Percentiles rank a stretch among this genome's conserved stretches.
phyloP scores from a whole-genome alignment of 2,888 invertebrate genomes.

The Diloba caeruleocephala region DNA sequence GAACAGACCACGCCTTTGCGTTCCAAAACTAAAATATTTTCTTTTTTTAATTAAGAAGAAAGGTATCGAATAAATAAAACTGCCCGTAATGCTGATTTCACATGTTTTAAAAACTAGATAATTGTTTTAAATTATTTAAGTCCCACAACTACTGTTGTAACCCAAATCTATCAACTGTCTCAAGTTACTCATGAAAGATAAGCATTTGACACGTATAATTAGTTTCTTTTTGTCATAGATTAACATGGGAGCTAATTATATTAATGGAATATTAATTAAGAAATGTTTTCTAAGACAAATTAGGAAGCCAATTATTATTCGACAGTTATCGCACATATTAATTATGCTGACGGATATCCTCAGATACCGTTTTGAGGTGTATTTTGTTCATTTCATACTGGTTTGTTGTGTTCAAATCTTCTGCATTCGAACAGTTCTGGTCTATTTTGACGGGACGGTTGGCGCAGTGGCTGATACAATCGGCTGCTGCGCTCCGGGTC shows the following conservation, averaged over 20 bases:
- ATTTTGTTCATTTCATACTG: background rate
- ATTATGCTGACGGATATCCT: slow-evolving; percentile 42
- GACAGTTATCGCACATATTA: slow-evolving; percentile 40
- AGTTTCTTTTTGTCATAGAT: slow-evolving; percentile 30
- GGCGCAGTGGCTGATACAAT: no score
- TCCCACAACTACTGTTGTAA: slow-evolving; percentile 11
- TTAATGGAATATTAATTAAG: slow-evolving; percentile 45
- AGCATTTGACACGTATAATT: slow-evolving; percentile 29
- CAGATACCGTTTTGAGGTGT: slow-evolving; percentile 31
- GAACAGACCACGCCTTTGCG: no score
- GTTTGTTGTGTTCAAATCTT: background rate
- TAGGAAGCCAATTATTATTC: slow-evolving; percentile 44
- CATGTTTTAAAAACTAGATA: background rate
- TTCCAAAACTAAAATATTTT: no score
- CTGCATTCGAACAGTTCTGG: no score
- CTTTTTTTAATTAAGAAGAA: no score
- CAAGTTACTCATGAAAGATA: slow-evolving; percentile 21
- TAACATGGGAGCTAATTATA: slow-evolving; percentile 37
- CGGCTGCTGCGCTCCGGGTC: no score
- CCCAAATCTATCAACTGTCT: slow-evolving; percentile 14
- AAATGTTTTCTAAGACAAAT: slow-evolving; percentile 38
- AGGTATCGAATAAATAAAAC: no score
- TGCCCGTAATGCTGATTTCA: no score
- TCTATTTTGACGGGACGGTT: no score
- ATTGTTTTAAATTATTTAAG: no score